Conservation (phyloP, 2,113 vertebrate genomes). For the Pogona vitticeps region DNA sequence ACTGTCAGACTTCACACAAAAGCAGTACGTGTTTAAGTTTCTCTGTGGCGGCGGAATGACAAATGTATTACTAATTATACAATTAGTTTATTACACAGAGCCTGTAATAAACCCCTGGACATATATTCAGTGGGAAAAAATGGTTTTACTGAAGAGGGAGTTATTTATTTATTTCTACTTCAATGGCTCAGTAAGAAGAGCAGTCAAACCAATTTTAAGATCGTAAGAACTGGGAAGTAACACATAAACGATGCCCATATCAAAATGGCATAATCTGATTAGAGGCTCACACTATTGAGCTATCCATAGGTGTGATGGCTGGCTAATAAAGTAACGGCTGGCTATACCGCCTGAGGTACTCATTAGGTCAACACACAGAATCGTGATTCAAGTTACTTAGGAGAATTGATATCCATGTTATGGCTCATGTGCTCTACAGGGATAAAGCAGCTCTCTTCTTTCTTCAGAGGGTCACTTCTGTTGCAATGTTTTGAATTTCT, state of each 20-base stretch:
- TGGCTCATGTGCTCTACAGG: too few species aligned
- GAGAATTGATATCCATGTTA: too few species aligned
- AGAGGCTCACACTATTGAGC: too few species aligned
- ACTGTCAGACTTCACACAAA: slow-evolving; percentile 78
- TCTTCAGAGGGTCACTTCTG: too few species aligned
- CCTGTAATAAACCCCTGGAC: slow-evolving; percentile 71
- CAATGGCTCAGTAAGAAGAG: background rate
- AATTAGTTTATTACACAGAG: slow-evolving; percentile 78
- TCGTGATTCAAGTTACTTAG: too few species aligned
- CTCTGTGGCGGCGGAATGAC: slow-evolving; percentile 69
- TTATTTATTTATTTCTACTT: background rate
- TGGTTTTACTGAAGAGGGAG: slow-evolving; percentile 49
- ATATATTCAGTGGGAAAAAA: slow-evolving; percentile 58
- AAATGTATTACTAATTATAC: slow-evolving; percentile 81
- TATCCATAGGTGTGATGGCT: too few species aligned
- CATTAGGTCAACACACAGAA: too few species aligned
- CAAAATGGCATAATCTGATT: background rate
- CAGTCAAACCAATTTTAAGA: background rate
- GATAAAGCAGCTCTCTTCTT: too few species aligned
- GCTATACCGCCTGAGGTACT: too few species aligned
- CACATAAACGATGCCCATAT: background rate
- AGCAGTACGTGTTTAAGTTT: slow-evolving; percentile 68
- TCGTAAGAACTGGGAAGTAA: background rate
- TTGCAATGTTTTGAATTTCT: too few species aligned
- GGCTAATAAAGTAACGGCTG: too few species aligned